Conservation (phyloP, 2,113 vertebrate genomes). For the Procapra przewalskii region DNA sequence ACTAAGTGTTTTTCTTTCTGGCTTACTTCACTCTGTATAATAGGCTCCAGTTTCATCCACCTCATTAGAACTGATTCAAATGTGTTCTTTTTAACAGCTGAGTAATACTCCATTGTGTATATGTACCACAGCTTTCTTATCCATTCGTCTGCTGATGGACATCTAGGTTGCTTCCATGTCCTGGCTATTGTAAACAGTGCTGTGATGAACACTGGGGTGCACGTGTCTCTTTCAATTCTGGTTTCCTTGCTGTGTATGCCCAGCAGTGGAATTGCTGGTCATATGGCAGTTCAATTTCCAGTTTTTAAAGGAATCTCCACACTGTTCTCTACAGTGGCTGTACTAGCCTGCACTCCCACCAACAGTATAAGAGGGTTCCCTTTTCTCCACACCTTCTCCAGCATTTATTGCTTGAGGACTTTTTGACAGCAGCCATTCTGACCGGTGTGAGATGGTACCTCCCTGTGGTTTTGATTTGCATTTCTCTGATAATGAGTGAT, state of each 20-base stretch:
- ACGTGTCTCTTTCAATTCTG: too few species aligned
- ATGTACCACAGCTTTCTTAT: background rate
- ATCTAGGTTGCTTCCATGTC: background rate
- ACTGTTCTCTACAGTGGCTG: background rate
- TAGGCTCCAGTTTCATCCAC: background rate
- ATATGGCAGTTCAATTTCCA: background rate
- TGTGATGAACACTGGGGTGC: accelerated
- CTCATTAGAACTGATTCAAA: background rate
- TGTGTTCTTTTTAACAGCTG: background rate
- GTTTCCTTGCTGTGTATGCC: too few species aligned
- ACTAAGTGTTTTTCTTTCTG: background rate
- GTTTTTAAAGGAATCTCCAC: background rate
- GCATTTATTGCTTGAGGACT: background rate
- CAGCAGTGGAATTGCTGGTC: too few species aligned
- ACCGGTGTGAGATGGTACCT: background rate
- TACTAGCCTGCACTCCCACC: background rate
- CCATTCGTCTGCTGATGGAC: accelerated
- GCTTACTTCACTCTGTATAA: background rate
- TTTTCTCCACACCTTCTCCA: background rate
- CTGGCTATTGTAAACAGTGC: background rate
- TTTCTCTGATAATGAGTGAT: background rate
- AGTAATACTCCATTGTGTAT: background rate
- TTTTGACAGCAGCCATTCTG: background rate
- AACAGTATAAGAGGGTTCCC: background rate
- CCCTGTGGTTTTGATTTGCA: background rate